These are phyloP conservation scores for Hydrochoerus hydrochaeris DNA, from an alignment of 2,113 vertebrate genomes.

Conservation along the genomic window DNA sequence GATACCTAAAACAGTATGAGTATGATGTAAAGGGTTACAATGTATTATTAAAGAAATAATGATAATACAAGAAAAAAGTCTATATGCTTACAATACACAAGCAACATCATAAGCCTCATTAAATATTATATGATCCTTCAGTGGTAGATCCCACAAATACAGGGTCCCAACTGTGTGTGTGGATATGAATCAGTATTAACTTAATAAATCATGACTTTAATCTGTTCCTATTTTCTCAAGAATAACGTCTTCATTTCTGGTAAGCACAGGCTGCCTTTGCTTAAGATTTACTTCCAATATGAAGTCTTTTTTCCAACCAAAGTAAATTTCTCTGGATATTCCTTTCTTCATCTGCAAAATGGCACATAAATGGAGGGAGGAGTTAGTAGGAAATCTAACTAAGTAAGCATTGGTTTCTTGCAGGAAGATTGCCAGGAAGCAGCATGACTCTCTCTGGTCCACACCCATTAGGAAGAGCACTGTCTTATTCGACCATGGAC, in stretches of 20 bases:
- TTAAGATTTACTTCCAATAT: not conserved
- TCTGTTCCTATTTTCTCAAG: not conserved
- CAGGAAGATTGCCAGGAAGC: fast-evolving
- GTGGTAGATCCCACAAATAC: no score
- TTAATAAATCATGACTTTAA: not conserved
- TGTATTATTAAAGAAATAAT: not conserved
- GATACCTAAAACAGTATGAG: not conserved
- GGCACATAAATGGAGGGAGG: not conserved
- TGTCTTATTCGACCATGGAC: not conserved
- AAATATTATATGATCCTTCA: not conserved
- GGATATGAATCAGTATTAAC: not conserved
- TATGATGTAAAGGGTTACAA: not conserved
- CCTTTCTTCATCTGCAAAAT: not conserved
- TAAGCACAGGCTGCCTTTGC: not conserved
- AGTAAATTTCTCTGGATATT: not conserved
- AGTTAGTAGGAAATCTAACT: no score
- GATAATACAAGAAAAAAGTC: not conserved
- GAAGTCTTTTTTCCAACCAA: not conserved
- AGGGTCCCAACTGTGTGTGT: not conserved
- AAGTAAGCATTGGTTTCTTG: fast-evolving
- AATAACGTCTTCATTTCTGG: not conserved
- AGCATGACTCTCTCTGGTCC: not conserved
- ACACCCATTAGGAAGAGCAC: no score
- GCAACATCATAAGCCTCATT: no score
- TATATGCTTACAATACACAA: not conserved